Percentiles rank a stretch among this genome's conserved stretches.
phyloP scores from a whole-genome alignment of 2,888 invertebrate genomes.

The Caradrina clavipalpis region DNA sequence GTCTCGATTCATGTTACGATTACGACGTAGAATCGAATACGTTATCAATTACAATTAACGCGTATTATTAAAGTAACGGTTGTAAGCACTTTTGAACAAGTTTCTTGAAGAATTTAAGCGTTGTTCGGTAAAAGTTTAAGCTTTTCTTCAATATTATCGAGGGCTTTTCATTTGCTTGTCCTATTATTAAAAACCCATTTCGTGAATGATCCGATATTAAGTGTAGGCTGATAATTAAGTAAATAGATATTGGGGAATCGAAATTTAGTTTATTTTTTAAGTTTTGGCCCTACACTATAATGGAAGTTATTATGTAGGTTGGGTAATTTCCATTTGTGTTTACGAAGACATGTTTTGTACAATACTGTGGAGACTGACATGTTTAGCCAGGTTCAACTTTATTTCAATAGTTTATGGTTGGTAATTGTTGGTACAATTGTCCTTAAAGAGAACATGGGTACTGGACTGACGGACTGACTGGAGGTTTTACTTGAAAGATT shows the following conservation, averaged over 20 bases:
- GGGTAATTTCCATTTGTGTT: neutral
- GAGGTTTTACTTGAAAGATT: neutral
- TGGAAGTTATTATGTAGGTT: slow-evolving; percentile 17
- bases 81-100: slow-evolving; percentile 81
- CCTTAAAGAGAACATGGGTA: neutral
- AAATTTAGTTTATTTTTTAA: slow-evolving; percentile 51
- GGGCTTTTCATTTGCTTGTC: slow-evolving; percentile 80
- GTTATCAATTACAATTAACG: slow-evolving; percentile 85
- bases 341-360: slow-evolving; percentile 5
- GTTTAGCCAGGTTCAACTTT: neutral
- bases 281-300: slow-evolving; percentile 45
- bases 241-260: slow-evolving; percentile 58
- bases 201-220: slow-evolving; percentile 70
- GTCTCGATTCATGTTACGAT: slow-evolving; percentile 83
- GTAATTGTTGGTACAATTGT: neutral
- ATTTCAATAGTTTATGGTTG: neutral
- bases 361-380: neutral
- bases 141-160: slow-evolving; percentile 77
- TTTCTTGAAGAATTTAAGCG: slow-evolving; percentile 80
- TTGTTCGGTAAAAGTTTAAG: slow-evolving; percentile 81
- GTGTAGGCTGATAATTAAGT: slow-evolving; percentile 69
- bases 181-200: slow-evolving; percentile 86
- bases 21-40: slow-evolving; percentile 81
- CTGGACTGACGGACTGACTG: neutral
- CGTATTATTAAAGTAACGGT: slow-evolving; percentile 83